Conservation (phyloP, 2,797 vertebrate genomes). For the Thunnus albacares region DNA sequence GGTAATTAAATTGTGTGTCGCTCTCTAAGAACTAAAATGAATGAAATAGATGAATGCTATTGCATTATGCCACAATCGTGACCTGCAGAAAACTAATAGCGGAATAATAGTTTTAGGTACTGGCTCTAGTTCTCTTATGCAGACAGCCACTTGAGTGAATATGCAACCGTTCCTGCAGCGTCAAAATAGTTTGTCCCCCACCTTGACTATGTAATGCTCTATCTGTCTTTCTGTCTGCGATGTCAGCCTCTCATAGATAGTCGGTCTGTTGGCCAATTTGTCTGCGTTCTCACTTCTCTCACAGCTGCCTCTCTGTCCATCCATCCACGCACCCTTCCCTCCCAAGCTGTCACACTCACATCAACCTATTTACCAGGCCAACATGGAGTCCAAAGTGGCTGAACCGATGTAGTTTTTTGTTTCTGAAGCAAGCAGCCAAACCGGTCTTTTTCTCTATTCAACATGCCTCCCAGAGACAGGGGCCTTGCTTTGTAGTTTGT, state of each 20-base stretch:
- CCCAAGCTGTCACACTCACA: conserved; percentile 50
- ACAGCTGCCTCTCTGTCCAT: conserved; percentile 28
- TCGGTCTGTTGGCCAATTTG: conserved; percentile 31
- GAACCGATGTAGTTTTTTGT: conserved; percentile 62
- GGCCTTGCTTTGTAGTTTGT: conserved; percentile 83
- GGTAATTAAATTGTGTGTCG: conserved; percentile 87
- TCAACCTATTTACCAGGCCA: conserved; percentile 53
- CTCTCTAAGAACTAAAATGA: conserved; percentile 86
- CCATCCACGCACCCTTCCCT: conserved; percentile 44
- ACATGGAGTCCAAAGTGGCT: conserved; percentile 63
- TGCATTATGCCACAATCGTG: conserved; percentile 85
- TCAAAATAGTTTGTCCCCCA: conserved; percentile 76
- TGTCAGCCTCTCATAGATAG: conserved; percentile 17
- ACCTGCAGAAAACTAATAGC: conserved; percentile 86
- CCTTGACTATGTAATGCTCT: conserved; percentile 68
- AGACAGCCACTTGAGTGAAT: conserved; percentile 83
- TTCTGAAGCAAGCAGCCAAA: conserved; percentile 69
- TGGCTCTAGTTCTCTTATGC: conserved; percentile 78
- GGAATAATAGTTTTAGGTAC: conserved; percentile 85
- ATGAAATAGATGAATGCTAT: conserved; percentile 86
- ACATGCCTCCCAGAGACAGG: conserved; percentile 75
- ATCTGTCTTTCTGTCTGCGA: conserved; percentile 60
- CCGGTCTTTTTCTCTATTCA: conserved; percentile 70
- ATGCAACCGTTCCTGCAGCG: conserved; percentile 72
- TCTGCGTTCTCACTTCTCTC: conserved; percentile 27